Base-by-base conservation (phyloP, 1,140 invertebrate genomes). In the Helicorthomorpha holstii region DNA sequence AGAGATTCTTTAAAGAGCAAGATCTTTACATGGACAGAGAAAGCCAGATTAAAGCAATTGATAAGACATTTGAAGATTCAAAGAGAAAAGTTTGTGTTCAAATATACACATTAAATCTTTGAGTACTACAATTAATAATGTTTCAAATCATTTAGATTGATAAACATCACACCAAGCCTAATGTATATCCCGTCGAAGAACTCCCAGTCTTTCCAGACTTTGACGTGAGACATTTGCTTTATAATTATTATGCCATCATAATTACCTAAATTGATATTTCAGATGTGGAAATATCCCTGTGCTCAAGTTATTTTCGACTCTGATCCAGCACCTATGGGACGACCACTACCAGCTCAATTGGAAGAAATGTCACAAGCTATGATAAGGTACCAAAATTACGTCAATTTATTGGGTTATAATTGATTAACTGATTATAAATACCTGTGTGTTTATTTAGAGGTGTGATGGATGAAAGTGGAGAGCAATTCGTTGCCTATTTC, bases 291-390 rank as follows among this genome's bases (percentile, higher is more conserved):
- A 63, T 94, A 92, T 75, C 90, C 91, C 23, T 97, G 89, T 72
- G 91, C 92, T 54, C 91, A 98, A 73, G 91, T 96, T 57, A 95
- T 97, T 62, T 98, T 98, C 67, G 94, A 98, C 67, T 89, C 90
- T 3, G 94, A 98, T 73, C 94, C 94, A 27, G 82, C 85, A 46
- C 83, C 86, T 1, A 70, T 78, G 48, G 84, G 85, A 49, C 81
- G 85, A 58, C 78, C 83, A 61, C 75, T 85, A 46, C 78, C 83
- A 34, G 83, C 82, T 38, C 86, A 94, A 63, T 79, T 90, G 60
- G 91, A 96, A 70, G 88, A 94, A 70, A 97, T 97, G 91, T 93
- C 90, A 26, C 91, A 98, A 70, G 93, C 92, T 60, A 95, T 97
- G 89, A 96, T 97, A 69, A 76, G 89, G 81, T 46, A 46, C 44